Evolutionary conservation across 2,113 vertebrate species (phyloP).

Genomic region (Archilochus colubris): DNA sequence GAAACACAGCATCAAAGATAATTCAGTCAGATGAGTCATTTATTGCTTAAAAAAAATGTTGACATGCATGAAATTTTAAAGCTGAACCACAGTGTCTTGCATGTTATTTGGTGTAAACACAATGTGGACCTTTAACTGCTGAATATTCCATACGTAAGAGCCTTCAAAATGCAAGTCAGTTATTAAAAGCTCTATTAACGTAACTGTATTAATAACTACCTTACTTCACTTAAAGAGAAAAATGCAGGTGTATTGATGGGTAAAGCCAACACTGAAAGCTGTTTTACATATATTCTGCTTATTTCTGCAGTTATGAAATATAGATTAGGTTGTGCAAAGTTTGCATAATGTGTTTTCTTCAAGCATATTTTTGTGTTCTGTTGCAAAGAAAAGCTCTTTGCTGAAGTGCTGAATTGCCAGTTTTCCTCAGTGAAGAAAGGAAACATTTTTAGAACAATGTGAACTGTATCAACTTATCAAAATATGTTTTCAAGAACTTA

Average conservation of each 20-base stretch:
- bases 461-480: neutral
- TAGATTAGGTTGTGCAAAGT: neutral
- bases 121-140: neutral
- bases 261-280: neutral
- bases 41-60: neutral
- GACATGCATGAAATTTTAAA: neutral
- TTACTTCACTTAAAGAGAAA: neutral
- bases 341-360: constrained; percentile 24
- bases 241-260: neutral
- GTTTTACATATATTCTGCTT: neutral
- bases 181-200: neutral
- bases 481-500: neutral
- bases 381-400: neutral
- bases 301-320: constrained; percentile 15
- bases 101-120: neutral
- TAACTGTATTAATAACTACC: neutral
- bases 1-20: neutral
- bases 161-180: neutral
- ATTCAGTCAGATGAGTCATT: constrained; percentile 2
- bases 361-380: neutral
- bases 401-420: constrained; percentile 13
- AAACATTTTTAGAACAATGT: neutral
- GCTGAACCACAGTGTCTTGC: neutral
- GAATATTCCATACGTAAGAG: neutral
- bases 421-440: neutral